phyloP scores from a whole-genome alignment of 2,888 invertebrate species.

The Branchellion lobata region DNA sequence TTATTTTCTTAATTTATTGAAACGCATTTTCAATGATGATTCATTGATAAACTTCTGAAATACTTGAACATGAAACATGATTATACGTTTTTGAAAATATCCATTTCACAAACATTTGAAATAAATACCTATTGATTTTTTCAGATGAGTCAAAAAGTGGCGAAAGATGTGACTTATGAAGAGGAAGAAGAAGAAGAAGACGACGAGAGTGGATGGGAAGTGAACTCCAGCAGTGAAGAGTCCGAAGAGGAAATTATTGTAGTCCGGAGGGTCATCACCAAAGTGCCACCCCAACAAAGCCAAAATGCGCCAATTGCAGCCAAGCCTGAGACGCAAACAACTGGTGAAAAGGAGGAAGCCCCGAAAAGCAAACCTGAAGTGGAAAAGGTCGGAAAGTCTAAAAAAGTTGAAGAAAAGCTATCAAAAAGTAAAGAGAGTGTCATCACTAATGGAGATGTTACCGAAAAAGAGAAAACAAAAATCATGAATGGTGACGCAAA shows the following conservation, averaged over 20 bases:
- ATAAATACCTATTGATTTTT: not conserved
- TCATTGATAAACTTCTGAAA: too few relatives aligned
- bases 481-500: not conserved
- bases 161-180: not conserved
- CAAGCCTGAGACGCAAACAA: too few relatives aligned
- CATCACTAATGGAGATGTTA: not conserved
- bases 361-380: too few relatives aligned
- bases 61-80: too few relatives aligned
- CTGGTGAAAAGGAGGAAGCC: too few relatives aligned
- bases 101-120: too few relatives aligned
- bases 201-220: not conserved
- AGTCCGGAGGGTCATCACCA: not conserved
- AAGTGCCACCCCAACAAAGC: not conserved
- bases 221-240: not conserved
- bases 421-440: not conserved
- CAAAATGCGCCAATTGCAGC: not conserved
- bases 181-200: slow-evolving; percentile 10
- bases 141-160: slow-evolving; percentile 8
- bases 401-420: not conserved
- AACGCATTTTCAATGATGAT: too few relatives aligned
- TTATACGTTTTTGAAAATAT: too few relatives aligned
- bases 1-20: too few relatives aligned
- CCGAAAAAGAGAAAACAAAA: not conserved
- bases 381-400: too few relatives aligned
- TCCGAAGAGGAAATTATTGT: slow-evolving; percentile 10